A percentile compares a stretch with the other conserved stretches of the same genome.
Conservation (phyloP, 2,797 vertebrate species). For the Centropyge bicolor region DNA sequence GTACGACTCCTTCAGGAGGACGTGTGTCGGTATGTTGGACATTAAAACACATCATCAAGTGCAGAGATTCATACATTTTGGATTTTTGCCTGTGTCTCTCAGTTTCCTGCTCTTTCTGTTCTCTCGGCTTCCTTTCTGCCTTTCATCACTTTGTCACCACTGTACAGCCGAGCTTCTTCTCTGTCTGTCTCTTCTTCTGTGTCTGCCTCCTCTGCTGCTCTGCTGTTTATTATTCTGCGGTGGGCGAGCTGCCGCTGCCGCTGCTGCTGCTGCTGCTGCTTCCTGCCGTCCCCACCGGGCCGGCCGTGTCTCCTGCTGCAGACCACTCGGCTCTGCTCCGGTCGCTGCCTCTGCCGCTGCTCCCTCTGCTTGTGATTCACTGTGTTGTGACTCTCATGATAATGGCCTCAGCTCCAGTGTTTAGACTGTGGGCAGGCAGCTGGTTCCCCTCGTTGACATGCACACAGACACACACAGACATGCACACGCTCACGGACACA, state of each 20-base stretch:
- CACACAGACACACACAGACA: constrained; percentile 45
- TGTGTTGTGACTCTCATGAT: constrained; percentile 75
- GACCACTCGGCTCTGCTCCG: constrained; percentile 21
- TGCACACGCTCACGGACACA: constrained; percentile 19
- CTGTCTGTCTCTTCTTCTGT: constrained; percentile 14
- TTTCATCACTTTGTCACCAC: constrained; percentile 3
- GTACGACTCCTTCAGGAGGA: constrained; percentile 89
- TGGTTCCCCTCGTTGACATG: constrained; percentile 53
- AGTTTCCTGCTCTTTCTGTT: background rate
- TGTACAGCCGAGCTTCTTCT: constrained; percentile 23
- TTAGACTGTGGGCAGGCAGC: constrained; percentile 75
- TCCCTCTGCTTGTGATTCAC: constrained; percentile 60
- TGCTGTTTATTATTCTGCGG: constrained; percentile 68
- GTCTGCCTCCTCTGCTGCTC: constrained; percentile 22
- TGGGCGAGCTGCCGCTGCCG: constrained; percentile 41
- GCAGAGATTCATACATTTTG: too few species aligned
- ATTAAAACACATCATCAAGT: background rate
- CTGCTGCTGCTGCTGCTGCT: constrained; percentile 34
- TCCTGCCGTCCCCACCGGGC: constrained; percentile 45
- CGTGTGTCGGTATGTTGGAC: constrained; percentile 89
- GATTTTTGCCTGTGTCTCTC: background rate
- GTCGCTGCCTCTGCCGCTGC: constrained; percentile 22
- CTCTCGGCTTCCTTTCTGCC: background rate
- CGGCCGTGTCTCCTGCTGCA: constrained; percentile 61
- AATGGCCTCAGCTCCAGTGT: constrained; percentile 70